These are phyloP conservation scores for Drosophila nigrodunni DNA, from an alignment of 1,140 invertebrate genomes.

Conservation along the genomic window DNA sequence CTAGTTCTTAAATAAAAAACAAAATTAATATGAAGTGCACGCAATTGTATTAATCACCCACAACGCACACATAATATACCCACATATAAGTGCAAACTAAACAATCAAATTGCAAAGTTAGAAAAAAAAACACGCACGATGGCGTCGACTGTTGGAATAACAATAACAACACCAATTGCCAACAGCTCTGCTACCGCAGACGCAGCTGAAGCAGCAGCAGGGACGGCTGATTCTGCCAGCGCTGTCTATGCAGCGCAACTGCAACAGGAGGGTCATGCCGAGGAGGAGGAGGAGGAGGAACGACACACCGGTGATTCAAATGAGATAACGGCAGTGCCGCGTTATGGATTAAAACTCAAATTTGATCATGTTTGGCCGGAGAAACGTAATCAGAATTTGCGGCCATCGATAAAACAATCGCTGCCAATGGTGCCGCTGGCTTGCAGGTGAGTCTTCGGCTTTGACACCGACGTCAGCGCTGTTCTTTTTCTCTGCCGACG, in stretches of 20 bases:
- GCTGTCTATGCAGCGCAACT: slow-evolving; percentile 72
- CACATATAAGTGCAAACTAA: slow-evolving; percentile 7
- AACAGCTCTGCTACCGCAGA: slow-evolving; percentile 43
- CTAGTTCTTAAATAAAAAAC: slow-evolving; percentile 19
- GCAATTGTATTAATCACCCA: slow-evolving; percentile 40
- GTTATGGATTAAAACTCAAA: slow-evolving; percentile 89
- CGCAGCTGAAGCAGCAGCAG: too few relatives aligned
- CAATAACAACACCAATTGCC: slow-evolving; percentile 31
- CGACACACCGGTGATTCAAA: slow-evolving; percentile 43
- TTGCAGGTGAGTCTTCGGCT: slow-evolving; percentile 70
- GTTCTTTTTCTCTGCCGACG: slow-evolving; percentile 1
- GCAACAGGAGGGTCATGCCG: slow-evolving; percentile 18
- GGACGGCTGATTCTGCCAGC: slow-evolving; percentile 69
- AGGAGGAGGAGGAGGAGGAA: slow-evolving; percentile 11
- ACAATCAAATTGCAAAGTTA: slow-evolving; percentile 31
- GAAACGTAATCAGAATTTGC: slow-evolving; percentile 89
- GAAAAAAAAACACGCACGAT: slow-evolving; percentile 40
- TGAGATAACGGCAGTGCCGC: slow-evolving; percentile 84
- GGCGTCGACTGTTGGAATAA: slow-evolving; percentile 31
- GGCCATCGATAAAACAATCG: slow-evolving; percentile 88
- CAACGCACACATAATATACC: not conserved
- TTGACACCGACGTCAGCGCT: not conserved
- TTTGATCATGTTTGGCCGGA: slow-evolving; percentile 91
- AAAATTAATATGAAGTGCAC: slow-evolving; percentile 51
- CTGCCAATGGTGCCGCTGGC: slow-evolving; percentile 80